Conservation (phyloP, 64 coral and sea anemone genomes). For the Stichodactyla mertensii region DNA sequence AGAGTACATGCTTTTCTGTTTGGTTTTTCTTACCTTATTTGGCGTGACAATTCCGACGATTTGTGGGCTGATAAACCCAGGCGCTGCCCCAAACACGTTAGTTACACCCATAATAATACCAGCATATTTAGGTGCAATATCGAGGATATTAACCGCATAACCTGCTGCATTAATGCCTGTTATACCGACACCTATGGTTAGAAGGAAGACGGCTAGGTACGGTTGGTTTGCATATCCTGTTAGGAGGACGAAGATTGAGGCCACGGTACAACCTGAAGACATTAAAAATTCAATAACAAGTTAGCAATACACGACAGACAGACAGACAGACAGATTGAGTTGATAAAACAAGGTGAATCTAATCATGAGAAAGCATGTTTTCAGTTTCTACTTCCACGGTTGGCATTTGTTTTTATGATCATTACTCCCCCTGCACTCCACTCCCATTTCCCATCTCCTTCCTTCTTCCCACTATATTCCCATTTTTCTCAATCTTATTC, state of each 20-base stretch:
- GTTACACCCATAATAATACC: constrained; percentile 98
- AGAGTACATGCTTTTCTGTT: neutral
- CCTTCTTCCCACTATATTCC: neutral
- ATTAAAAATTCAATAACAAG: neutral
- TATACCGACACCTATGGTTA: constrained; percentile 92
- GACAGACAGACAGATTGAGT: no score
- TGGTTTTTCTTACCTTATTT: constrained; percentile 70
- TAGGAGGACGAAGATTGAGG: constrained; percentile 79
- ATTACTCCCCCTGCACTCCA: no score
- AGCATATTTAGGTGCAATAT: constrained; percentile 97
- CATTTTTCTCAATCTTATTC: neutral
- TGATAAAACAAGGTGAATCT: no score
- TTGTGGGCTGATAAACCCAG: constrained; percentile 95
- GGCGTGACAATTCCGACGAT: constrained; percentile 90
- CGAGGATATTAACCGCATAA: constrained; percentile 97
- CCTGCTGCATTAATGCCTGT: constrained; percentile 93
- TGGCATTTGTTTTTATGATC: no score
- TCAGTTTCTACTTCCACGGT: neutral
- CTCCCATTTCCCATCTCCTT: neutral
- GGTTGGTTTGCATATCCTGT: constrained; percentile 70
- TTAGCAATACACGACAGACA: no score
- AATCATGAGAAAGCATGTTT: no score
- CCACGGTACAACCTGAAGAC: constrained; percentile 68
- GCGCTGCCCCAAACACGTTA: constrained; percentile 93
- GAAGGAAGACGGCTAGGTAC: constrained; percentile 69